Percentiles rank a stretch among this genome's conserved stretches.
phyloP scores from a whole-genome alignment of 2,797 vertebrate species.

The Lepus oiostolus region DNA sequence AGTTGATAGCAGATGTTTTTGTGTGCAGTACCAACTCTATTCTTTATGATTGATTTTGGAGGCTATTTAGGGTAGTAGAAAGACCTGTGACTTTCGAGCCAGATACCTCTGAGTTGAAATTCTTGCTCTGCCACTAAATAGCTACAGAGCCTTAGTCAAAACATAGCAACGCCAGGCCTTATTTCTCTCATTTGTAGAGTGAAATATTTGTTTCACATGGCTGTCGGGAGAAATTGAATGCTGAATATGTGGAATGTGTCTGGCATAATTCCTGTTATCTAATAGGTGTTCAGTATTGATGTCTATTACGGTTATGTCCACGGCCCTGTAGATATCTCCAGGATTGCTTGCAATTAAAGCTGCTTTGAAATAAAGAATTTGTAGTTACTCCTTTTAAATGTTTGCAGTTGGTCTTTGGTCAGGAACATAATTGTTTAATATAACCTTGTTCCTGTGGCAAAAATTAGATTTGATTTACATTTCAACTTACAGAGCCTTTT shows the following conservation, averaged over 20 bases:
- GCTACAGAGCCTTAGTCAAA: conserved; percentile 39
- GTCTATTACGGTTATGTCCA: not conserved
- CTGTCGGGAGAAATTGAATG: not conserved
- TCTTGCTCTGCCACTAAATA: conserved; percentile 49
- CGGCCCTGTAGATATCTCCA: not conserved
- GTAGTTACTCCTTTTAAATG: conserved; percentile 45
- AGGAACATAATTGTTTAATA: conserved; percentile 59
- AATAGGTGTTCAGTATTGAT: not conserved
- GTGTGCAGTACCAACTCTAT: not conserved
- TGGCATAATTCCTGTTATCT: not conserved
- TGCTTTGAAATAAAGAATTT: conserved; percentile 24
- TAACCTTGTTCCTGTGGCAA: conserved; percentile 59
- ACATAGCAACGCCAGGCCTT: conserved; percentile 9
- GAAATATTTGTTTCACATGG: conserved; percentile 30
- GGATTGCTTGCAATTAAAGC: conserved; percentile 30
- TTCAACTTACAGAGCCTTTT: conserved; percentile 69
- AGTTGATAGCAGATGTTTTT: not conserved
- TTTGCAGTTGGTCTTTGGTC: conserved; percentile 58
- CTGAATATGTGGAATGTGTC: not conserved
- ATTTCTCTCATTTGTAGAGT: conserved; percentile 53
- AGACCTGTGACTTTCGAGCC: conserved; percentile 49
- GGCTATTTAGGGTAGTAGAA: not conserved
- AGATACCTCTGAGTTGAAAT: conserved; percentile 56
- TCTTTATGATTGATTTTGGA: conserved; percentile 21
- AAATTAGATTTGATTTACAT: conserved; percentile 67